Evolutionary conservation across 1,140 invertebrate genomes (phyloP).

Genomic region (Archegozetes longisetosus): DNA sequence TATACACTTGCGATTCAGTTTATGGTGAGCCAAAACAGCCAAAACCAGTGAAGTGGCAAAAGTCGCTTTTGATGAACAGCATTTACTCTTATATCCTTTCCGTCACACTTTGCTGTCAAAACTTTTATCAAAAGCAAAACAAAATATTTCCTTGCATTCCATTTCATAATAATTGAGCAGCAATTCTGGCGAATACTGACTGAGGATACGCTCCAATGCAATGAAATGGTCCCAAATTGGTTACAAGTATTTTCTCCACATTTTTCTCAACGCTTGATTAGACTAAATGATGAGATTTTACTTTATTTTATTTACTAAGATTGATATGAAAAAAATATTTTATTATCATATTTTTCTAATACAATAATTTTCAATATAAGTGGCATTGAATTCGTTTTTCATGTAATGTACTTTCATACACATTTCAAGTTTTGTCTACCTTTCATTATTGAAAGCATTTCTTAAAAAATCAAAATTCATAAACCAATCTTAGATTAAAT

Average conservation of each 20-base stretch:
- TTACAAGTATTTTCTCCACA: not conserved
- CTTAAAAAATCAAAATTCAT: too few relatives aligned
- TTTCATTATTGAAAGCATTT: too few relatives aligned
- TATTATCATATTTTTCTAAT: not conserved
- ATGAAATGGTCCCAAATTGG: not conserved
- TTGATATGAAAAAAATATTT: not conserved
- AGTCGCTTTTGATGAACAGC: not conserved
- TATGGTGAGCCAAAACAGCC: too few relatives aligned
- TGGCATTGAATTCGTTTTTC: too few relatives aligned
- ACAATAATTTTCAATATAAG: not conserved
- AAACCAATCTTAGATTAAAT: too few relatives aligned
- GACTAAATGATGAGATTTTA: not conserved
- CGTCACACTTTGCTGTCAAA: not conserved
- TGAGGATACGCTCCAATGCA: not conserved
- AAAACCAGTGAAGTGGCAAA: not conserved
- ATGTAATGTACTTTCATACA: too few relatives aligned
- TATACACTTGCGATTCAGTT: too few relatives aligned
- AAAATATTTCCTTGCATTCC: not conserved
- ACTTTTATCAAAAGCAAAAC: not conserved
- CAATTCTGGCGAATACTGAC: not conserved
- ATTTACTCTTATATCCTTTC: not conserved
- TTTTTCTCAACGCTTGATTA: not conserved
- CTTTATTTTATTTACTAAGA: not conserved
- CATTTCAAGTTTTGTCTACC: too few relatives aligned
- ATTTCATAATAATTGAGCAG: not conserved